Base-by-base conservation (phyloP, 2,888 invertebrate species). In the Odontocolon sp. region DNA sequence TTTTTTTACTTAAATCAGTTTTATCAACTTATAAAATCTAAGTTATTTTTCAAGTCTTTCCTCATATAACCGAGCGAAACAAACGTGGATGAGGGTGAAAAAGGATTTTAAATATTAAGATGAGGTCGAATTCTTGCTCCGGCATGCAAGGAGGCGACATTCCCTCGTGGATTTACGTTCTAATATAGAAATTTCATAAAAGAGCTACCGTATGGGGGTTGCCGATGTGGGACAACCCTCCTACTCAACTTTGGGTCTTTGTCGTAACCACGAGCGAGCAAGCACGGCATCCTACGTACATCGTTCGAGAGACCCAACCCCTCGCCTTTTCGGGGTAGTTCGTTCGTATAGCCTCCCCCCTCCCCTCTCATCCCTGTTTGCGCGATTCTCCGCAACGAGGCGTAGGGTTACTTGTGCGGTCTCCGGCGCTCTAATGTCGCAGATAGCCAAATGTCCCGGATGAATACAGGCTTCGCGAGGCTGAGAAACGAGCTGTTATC, bases 381-480 rank as follows among this genome's bases (percentile, higher is more conserved):
- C 59, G 57, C 77, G 47, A 57, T 50, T 57, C 38, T 45, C 56
- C 38, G 40, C 47, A 52, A 70, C 42, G 64, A 54, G 68, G 67
- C 57, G 36, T 50, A 42, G 61, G 59, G 63, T 69, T 57, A 67
- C 63, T 70, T 28, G 50, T 56, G 50, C 59, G 47, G 70, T 54
- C 69, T 68, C 50, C 59, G 69, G 69, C 66, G 69, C 70, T 79
- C 81, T 83, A 84, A 82, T 82, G 83, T 80, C 76, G 57, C 74
- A 81, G 83, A 84, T 84, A 85, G 82, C 81, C 83, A 85, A 85
- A 87, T 86, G 83, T 83, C 80, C 81, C 82, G 84, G 83, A 85
- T 80, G 82, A 84, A 85, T 79, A 80, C 79, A 78, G 63, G 72
- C 69, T 68, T 69, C 69, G 75, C 63, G 72, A 68, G 61, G 67